Evolutionary conservation across 2,797 vertebrate genomes (phyloP), one percentile per base, ranked within the genome.

Genomic region (Varecia variegata): DNA sequence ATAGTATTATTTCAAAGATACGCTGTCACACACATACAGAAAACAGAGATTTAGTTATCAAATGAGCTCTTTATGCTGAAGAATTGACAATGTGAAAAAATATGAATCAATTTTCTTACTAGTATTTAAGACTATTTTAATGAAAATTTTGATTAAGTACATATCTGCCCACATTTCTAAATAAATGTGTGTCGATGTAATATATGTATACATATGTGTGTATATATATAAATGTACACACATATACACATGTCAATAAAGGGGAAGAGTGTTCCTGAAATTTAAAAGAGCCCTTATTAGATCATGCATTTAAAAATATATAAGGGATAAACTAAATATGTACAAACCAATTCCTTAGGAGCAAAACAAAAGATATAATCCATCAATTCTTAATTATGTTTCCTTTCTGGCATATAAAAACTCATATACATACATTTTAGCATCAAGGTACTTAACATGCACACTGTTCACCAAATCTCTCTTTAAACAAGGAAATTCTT

Each of bases 1-100:
- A 85, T 32, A 58, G 38, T 77, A 87, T 60, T 73, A 95, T 85
- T 93, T 89, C 80, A 95, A 96, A 96, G 82, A 56, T 4, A n/a
- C 14, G 18, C 35, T 90, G 58, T 85, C 52, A 91, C 5, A 92
- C n/a, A 86, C 30, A 90, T 27, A 88, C 0, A 54, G 67, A 97
- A 81, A 40, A 82, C 5, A 88, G 54, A 96, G 38, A 67, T 74
- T 94, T 82, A 80, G 52, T 25, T 56, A 88, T 76, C 77, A 95
- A 70, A 92, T 58, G 27, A 73, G 7, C 4, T 38, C 47, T 90
- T 62, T 65, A 94, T 82, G 52, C 43, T 86, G 88, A 65, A 90
- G 81, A 95, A 77, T 3, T 70, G 43, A 82, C 40, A 68, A 56
- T 52, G n/a, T 81, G n/a, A 43, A 84, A 94, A 87, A 71, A 56